Percentiles rank a stretch among this genome's conserved stretches.
These are phyloP conservation scores for Stenotaenia linearis DNA, from an alignment of 2,888 invertebrate genomes.

Conservation along the genomic window DNA sequence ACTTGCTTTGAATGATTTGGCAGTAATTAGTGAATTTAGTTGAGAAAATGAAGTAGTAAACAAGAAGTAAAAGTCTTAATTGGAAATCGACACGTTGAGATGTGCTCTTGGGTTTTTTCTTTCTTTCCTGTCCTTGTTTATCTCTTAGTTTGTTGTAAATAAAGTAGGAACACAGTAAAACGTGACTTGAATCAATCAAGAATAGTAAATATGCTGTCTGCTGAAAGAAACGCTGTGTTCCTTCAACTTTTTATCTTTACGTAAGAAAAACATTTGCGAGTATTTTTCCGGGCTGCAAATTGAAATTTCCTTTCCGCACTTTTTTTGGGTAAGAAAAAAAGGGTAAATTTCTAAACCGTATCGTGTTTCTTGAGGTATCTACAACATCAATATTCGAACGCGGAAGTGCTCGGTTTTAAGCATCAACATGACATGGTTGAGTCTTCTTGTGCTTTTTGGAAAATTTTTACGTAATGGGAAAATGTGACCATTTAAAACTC, in stretches of 20 bases:
- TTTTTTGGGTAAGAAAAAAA: too few relatives aligned
- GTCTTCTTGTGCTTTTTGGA: too few relatives aligned
- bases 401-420: too few relatives aligned
- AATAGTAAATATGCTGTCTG: not conserved
- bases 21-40: not conserved
- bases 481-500: too few relatives aligned
- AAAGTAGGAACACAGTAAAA: not conserved
- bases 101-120: not conserved
- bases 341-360: too few relatives aligned
- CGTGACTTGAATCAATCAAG: not conserved
- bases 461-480: too few relatives aligned
- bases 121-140: not conserved
- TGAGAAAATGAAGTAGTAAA: not conserved
- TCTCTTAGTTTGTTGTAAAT: not conserved
- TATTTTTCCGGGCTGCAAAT: too few relatives aligned
- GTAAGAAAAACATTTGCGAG: not conserved
- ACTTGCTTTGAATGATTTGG: not conserved
- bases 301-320: too few relatives aligned
- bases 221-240: not conserved
- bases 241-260: not conserved
- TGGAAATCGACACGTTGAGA: slow-evolving; percentile 17
- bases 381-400: too few relatives aligned
- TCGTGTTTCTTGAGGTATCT: too few relatives aligned
- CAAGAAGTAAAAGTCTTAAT: slow-evolving; percentile 26
- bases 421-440: too few relatives aligned